Base-by-base conservation (phyloP, 2,113 vertebrate species). In the Proterorhinus semilunaris region DNA sequence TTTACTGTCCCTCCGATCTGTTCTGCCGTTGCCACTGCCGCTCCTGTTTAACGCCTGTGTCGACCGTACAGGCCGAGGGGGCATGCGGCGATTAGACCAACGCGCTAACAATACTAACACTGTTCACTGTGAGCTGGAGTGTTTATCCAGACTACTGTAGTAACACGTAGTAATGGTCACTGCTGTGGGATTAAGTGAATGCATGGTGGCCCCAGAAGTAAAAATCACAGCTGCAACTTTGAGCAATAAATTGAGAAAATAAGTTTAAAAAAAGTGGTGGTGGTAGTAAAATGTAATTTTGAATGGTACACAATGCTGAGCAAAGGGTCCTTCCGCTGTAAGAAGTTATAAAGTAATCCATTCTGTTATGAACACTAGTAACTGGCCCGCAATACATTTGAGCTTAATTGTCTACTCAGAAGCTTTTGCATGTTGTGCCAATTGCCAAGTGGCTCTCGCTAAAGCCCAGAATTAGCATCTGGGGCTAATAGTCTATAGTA, bases 1-100 rank as follows among this genome's bases (percentile, higher is more conserved):
- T 90, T 91, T 90, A 91, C 89, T 89, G 86, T 90, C 78, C 82
- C 80, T 82, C 77, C 81, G 72, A 86, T 87, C 84, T 43, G 70
- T 67, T 46, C 8, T 78, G 77, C 83, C 79, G 83, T 87, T 86
- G 77, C 83, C 80, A 83, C 87, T 86, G 43, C 8, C 76, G 77
- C 83, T 81, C 83, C 87, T 87, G 81, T 90, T 91, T 84, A 86
- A 88, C 65, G 84, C 84, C 81, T 87, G 74, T 64, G 54, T 76
- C 64, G 16, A 16, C 51, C 72, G 78, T 76, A 83, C 71, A 75
- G 83, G 78, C 71, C 71, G 63, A 27, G 54, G 68, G 75, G 80
- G 84, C 85, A 83, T 87, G 83, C 85, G 84, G 86, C 85, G 81
- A 76, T 75, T 66, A 21, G 71, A 71, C 66, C 71, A 61, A 68